phyloP scores from a whole-genome alignment of 2,113 vertebrate genomes.

The Corvus cornix region DNA sequence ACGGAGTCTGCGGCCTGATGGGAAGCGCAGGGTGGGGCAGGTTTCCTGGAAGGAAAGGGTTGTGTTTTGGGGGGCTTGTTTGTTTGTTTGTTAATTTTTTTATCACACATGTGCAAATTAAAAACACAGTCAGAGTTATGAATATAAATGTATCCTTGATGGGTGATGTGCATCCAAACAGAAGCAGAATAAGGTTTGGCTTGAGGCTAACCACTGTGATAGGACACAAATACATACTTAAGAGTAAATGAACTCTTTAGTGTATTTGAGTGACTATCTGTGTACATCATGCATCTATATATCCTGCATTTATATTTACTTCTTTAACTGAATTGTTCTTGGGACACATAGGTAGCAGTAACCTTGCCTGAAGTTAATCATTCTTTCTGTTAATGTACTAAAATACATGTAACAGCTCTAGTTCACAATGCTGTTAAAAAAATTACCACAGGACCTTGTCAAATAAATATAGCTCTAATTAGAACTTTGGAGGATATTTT shows the following conservation, averaged over 20 bases:
- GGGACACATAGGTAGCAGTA: neutral
- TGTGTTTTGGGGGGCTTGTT: neutral
- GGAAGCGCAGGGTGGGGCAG: neutral
- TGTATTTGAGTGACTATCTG: neutral
- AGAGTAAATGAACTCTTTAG: neutral
- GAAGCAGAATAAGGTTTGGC: neutral
- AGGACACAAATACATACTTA: neutral
- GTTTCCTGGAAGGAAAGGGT: neutral
- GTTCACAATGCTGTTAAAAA: neutral
- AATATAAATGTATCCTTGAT: neutral
- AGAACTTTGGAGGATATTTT: conserved; percentile 40
- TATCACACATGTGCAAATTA: neutral
- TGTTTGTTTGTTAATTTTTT: neutral
- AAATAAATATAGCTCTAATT: conserved; percentile 58
- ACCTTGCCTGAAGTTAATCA: neutral
- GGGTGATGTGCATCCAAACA: neutral
- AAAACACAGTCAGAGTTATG: neutral
- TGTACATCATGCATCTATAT: neutral
- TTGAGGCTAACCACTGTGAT: neutral
- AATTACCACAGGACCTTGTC: neutral
- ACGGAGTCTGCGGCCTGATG: neutral
- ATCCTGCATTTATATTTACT: neutral
- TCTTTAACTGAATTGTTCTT: neutral
- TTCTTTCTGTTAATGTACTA: neutral
- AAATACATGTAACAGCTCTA: neutral